Percentiles rank a stretch among this genome's conserved stretches.
phyloP scores from a whole-genome alignment of 2,113 vertebrate genomes.

The Paedocypris sp. region DNA sequence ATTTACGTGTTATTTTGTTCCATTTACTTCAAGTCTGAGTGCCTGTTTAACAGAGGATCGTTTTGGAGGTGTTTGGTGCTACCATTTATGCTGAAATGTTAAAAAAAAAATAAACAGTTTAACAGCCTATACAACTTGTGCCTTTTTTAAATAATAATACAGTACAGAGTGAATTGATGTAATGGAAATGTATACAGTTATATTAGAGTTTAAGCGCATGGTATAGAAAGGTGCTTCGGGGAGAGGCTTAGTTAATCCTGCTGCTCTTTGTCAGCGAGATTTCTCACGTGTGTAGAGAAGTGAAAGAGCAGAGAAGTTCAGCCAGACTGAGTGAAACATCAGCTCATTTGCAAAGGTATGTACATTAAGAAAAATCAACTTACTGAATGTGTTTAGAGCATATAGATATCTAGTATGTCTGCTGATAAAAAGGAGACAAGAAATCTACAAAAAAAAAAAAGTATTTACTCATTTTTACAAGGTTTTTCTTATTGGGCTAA shows the following conservation, averaged over 20 bases:
- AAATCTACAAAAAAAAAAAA: no score
- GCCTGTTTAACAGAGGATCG: slow-evolving; percentile 46
- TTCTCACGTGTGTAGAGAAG: not conserved
- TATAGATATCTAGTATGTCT: no score
- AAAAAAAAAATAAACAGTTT: slow-evolving; percentile 47
- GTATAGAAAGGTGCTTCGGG: no score
- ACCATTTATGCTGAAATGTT: slow-evolving; percentile 54
- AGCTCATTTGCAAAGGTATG: slow-evolving; percentile 4
- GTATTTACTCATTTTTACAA: no score
- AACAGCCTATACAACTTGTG: slow-evolving; percentile 52
- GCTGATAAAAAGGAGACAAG: no score
- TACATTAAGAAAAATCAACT: not conserved
- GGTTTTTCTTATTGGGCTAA: no score
- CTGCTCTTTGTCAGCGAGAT: not conserved
- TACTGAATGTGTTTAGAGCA: no score
- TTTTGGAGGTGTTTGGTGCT: slow-evolving; percentile 70
- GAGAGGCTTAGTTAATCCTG: not conserved
- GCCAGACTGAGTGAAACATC: no score
- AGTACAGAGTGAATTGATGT: not conserved
- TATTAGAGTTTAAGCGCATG: no score
- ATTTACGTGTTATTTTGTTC: not conserved
- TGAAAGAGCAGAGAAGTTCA: not conserved
- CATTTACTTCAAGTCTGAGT: slow-evolving; percentile 33
- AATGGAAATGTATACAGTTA: no score
- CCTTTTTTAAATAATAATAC: slow-evolving; percentile 68